Percentiles rank a stretch among this genome's conserved stretches.
These are phyloP conservation scores for Zoroaster sp. DNA, from an alignment of 53 echinoderm and acorn worm genomes.

Conservation along the genomic window DNA sequence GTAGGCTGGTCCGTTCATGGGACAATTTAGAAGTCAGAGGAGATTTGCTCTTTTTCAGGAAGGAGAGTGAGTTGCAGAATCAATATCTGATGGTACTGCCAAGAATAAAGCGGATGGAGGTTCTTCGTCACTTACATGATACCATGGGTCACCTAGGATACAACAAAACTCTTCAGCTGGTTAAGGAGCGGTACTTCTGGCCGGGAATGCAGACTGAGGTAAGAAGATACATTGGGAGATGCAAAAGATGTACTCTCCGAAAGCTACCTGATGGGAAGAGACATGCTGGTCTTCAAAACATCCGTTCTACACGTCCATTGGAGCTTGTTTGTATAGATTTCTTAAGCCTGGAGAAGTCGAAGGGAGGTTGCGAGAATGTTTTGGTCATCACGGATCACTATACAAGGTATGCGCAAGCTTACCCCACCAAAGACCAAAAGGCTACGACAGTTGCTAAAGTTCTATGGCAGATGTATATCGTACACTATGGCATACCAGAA, in stretches of 20 bases:
- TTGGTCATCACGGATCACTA: not conserved
- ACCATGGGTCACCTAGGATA: too few species aligned
- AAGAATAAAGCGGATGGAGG: too few species aligned
- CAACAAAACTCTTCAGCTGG: too few species aligned
- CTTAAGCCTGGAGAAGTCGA: not conserved
- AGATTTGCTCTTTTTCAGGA: too few species aligned
- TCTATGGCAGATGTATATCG: too few species aligned
- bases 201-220: not conserved
- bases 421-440: not conserved
- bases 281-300: not conserved
- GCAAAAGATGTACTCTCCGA: not conserved
- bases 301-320: not conserved
- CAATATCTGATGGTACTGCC: too few species aligned
- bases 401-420: not conserved
- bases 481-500: too few species aligned
- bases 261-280: not conserved
- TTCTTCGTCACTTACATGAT: too few species aligned
- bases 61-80: too few species aligned
- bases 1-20: too few species aligned
- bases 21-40: too few species aligned
- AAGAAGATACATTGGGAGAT: not conserved
- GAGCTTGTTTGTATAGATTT: not conserved
- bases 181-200: not conserved
- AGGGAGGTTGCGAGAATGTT: not conserved
- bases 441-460: too few species aligned